Evolutionary conservation across 2,888 invertebrate genomes (phyloP).

Genomic region (Tipula lateralis): DNA sequence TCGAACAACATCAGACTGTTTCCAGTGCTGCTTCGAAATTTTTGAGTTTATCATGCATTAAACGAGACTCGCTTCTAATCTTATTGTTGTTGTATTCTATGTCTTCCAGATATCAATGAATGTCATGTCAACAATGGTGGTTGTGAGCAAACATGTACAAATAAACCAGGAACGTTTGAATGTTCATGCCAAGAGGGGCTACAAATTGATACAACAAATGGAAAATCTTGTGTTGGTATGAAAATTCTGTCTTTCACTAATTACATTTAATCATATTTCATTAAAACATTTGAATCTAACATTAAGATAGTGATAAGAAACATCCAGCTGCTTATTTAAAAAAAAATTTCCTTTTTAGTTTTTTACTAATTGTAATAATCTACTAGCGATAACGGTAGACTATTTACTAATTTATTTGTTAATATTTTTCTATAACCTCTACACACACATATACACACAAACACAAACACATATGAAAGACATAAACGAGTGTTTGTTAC

Average conservation of each 20-base stretch:
- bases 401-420: background rate
- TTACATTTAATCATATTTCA: background rate
- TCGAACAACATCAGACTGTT: too few relatives aligned
- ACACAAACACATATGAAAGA: slow-evolving; percentile 43
- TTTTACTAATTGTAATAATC: background rate
- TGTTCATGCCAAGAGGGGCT: slow-evolving; percentile 55
- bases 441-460: background rate
- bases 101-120: slow-evolving; percentile 54
- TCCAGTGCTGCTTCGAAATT: too few relatives aligned
- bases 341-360: background rate
- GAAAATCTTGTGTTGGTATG: slow-evolving; percentile 53
- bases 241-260: slow-evolving; percentile 28
- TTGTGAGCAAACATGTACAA: slow-evolving; percentile 55
- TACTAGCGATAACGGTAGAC: background rate
- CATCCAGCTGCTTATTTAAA: background rate
- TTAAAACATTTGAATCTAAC: background rate
- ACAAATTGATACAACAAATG: slow-evolving; percentile 48
- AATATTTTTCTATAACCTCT: background rate
- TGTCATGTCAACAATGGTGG: slow-evolving; percentile 53
- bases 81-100: too few relatives aligned
- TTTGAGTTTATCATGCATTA: too few relatives aligned
- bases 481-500: slow-evolving; percentile 58
- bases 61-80: too few relatives aligned
- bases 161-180: slow-evolving; percentile 54
- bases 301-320: background rate